These are phyloP conservation scores for Enteromius trimaculatus DNA, from an alignment of 2,797 vertebrate species.

Conservation along the genomic window DNA sequence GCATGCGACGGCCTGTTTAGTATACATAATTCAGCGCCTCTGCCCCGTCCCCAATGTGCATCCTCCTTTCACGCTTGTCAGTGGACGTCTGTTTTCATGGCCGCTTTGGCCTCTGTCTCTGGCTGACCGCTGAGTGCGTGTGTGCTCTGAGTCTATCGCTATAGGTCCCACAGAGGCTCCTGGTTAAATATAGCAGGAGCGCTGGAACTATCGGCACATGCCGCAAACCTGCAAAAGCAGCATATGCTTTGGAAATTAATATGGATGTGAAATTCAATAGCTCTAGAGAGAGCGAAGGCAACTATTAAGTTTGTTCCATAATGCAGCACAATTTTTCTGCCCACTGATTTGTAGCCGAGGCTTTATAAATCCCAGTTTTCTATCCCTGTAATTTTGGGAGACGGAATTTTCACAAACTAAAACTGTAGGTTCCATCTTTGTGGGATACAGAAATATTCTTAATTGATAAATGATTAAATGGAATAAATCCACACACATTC, in stretches of 20 bases:
- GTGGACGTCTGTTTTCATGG: conserved; percentile 43
- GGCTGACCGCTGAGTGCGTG: conserved; percentile 54
- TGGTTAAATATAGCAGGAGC: conserved; percentile 40
- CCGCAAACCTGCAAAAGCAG: conserved; percentile 40
- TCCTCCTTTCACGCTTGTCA: conserved; percentile 46
- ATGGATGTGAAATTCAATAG: conserved; percentile 47
- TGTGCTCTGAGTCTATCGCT: conserved; percentile 62
- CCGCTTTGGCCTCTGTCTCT: conserved; percentile 46
- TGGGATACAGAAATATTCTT: neutral
- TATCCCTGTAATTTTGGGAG: conserved; percentile 29
- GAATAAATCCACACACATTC: too few species aligned
- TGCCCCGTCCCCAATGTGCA: conserved; percentile 22
- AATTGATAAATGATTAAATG: neutral
- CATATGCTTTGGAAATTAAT: conserved; percentile 40
- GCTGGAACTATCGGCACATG: conserved; percentile 48
- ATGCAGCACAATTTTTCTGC: neutral
- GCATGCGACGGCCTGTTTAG: conserved; percentile 81
- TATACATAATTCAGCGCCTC: conserved; percentile 64
- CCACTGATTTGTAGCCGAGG: conserved; percentile 17
- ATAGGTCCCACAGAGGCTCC: conserved; percentile 29
- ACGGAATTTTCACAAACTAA: conserved; percentile 15
- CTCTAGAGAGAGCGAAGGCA: conserved; percentile 14
- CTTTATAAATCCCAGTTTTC: conserved; percentile 33
- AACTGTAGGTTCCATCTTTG: neutral
- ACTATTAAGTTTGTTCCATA: conserved; percentile 47